These are phyloP conservation scores for Noctua janthe DNA, from an alignment of 2,888 invertebrate species.

Conservation along the genomic window DNA sequence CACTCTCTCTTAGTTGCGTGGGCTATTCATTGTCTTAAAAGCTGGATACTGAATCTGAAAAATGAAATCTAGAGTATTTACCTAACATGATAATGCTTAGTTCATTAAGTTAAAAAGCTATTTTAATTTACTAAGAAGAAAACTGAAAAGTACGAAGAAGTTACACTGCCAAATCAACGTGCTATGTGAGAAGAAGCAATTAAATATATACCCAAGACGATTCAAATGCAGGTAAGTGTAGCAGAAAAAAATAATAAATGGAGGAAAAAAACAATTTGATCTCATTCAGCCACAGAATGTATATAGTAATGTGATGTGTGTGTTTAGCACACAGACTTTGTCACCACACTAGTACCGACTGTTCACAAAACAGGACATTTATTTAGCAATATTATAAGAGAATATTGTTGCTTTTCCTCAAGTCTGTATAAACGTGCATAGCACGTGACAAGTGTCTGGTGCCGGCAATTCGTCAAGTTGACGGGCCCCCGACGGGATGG, in stretches of 20 bases:
- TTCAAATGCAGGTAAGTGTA: neutral
- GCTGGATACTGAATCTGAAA: neutral
- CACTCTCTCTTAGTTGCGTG: neutral
- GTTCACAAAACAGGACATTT: conserved; percentile 7
- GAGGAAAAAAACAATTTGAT: conserved; percentile 1
- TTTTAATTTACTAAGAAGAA: neutral
- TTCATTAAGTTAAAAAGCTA: neutral
- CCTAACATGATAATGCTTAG: too few species aligned
- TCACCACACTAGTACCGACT: neutral
- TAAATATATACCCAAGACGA: neutral
- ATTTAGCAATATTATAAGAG: conserved; percentile 1
- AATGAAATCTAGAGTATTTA: neutral
- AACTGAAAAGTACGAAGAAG: neutral
- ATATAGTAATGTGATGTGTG: neutral
- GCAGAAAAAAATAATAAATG: neutral
- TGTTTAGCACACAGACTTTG: neutral
- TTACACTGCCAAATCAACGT: neutral
- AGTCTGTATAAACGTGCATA: conserved; percentile 8
- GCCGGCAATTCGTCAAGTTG: conserved; percentile 52
- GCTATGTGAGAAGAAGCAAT: neutral
- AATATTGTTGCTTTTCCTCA: conserved; percentile 25
- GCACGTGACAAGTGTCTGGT: conserved; percentile 47
- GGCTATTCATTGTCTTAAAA: neutral
- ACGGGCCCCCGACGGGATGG: conserved; percentile 7
- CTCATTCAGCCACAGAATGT: neutral